A percentile compares a stretch with the other conserved stretches of the same genome.
These are phyloP conservation scores for Hypsibius dujardini DNA, from an alignment of 1,140 invertebrate genomes.

Conservation along the genomic window DNA sequence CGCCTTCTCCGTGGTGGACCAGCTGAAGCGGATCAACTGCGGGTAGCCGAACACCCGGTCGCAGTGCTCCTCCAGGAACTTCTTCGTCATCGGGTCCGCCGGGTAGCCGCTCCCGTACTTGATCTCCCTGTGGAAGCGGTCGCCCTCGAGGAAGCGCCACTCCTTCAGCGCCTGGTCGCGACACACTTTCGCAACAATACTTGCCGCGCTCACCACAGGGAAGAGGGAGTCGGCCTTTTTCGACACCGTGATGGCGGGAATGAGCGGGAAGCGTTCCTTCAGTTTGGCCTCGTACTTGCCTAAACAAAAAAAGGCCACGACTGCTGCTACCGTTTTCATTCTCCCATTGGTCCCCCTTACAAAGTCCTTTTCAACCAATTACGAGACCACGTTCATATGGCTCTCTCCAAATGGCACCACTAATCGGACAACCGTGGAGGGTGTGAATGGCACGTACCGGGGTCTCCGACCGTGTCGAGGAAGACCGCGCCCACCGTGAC, in stretches of 20 bases:
- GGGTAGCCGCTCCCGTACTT: conserved; percentile 90
- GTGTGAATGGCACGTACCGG: conserved; percentile 37
- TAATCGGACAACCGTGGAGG: too few species aligned
- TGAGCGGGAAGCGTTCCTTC: conserved; percentile 58
- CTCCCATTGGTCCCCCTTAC: too few species aligned
- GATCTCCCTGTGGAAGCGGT: conserved; percentile 38
- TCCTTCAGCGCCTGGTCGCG: conserved; percentile 68
- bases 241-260: conserved; percentile 67
- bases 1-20: conserved; percentile 75
- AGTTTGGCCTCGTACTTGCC: conserved; percentile 65
- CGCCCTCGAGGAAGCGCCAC: conserved; percentile 67
- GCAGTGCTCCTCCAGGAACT: conserved; percentile 61
- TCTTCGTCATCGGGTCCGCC: conserved; percentile 78
- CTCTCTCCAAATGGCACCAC: too few species aligned
- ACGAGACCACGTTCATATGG: too few species aligned
- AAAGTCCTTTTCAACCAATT: too few species aligned
- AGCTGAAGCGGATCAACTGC: conserved; percentile 83
- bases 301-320: too few species aligned
- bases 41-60: conserved; percentile 90
- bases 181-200: conserved; percentile 82
- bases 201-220: conserved; percentile 89
- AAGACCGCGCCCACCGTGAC: conserved; percentile 69
- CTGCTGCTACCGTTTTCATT: too few species aligned
- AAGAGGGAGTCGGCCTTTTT: conserved; percentile 94
- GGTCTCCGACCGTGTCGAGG: conserved; percentile 87